Evolutionary conservation across 2,797 vertebrate species (phyloP).

Genomic region (Hoplostethus atlanticus): DNA sequence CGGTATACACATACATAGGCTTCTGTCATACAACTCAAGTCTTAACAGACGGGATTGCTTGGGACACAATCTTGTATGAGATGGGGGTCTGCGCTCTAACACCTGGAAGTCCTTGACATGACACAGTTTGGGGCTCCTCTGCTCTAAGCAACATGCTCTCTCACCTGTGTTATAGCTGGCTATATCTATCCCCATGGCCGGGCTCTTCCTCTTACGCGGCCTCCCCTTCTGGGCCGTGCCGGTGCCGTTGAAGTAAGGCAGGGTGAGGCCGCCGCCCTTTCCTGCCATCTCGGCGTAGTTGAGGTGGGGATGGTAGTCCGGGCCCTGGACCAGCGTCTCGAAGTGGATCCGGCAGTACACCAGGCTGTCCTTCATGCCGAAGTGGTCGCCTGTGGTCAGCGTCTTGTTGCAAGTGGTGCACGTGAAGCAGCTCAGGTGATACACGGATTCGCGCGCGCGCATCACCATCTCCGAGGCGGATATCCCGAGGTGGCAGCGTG

Average conservation of each 20-base stretch:
- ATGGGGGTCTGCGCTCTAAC: no score
- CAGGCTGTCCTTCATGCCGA: slow-evolving; percentile 98
- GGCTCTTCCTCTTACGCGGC: slow-evolving; percentile 96
- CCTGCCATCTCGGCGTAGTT: slow-evolving; percentile 97
- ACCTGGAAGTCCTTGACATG: no score
- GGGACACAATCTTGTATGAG: no score
- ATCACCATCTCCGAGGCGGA: slow-evolving; percentile 99
- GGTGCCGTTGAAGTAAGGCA: slow-evolving; percentile 97
- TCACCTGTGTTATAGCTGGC: slow-evolving; percentile 95
- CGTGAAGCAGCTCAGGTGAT: slow-evolving; percentile 98
- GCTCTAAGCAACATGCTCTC: slow-evolving; percentile 38
- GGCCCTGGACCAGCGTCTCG: slow-evolving; percentile 94
- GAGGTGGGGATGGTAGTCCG: slow-evolving; percentile 92
- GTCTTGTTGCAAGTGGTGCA: slow-evolving; percentile 99
- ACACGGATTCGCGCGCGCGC: slow-evolving; percentile 98
- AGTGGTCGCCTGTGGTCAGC: slow-evolving; percentile 97
- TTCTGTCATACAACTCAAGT: no score
- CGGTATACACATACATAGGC: no score
- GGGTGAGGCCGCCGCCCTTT: slow-evolving; percentile 90
- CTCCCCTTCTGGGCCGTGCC: slow-evolving; percentile 96
- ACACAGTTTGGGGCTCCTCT: no score
- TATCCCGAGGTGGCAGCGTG: slow-evolving; percentile 99
- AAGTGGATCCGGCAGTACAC: slow-evolving; percentile 98
- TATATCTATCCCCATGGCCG: slow-evolving; percentile 96
- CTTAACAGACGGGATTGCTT: no score